phyloP scores from a whole-genome alignment of 2,888 invertebrate species.

The Enchytraeus crypticus region DNA sequence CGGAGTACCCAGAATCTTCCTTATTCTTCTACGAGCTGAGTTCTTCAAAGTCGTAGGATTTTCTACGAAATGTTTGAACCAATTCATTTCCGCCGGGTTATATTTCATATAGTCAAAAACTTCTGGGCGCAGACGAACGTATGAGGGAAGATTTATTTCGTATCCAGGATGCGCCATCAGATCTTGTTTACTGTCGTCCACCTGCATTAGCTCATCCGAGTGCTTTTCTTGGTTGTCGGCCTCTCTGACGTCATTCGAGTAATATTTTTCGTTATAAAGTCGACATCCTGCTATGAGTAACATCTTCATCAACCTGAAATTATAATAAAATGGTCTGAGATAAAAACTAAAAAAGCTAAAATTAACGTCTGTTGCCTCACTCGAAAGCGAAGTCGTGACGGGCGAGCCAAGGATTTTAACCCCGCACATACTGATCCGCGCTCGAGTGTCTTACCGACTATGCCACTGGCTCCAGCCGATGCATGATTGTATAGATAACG shows the following conservation, averaged over 20 bases:
- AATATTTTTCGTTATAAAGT: constrained; percentile 10
- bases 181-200: background rate
- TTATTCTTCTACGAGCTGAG: constrained; percentile 2
- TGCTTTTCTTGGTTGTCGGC: background rate
- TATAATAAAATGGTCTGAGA: background rate
- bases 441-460: no score
- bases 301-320: constrained; percentile 5
- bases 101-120: background rate
- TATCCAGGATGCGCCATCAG: background rate
- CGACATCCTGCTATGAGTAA: constrained; percentile 17
- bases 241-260: background rate
- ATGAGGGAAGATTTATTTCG: background rate
- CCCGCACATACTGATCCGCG: no score
- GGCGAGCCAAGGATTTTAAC: no score
- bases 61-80: constrained; percentile 8
- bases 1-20: background rate
- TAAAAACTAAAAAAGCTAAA: background rate
- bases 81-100: background rate
- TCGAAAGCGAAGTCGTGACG: no score
- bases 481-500: no score
- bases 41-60: constrained; percentile 13
- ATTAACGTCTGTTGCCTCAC: no score
- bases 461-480: no score
- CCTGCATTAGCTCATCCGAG: background rate
- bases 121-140: constrained; percentile 15